Base-by-base conservation (phyloP, 2,888 invertebrate genomes). In the Pterobdella sp. region DNA sequence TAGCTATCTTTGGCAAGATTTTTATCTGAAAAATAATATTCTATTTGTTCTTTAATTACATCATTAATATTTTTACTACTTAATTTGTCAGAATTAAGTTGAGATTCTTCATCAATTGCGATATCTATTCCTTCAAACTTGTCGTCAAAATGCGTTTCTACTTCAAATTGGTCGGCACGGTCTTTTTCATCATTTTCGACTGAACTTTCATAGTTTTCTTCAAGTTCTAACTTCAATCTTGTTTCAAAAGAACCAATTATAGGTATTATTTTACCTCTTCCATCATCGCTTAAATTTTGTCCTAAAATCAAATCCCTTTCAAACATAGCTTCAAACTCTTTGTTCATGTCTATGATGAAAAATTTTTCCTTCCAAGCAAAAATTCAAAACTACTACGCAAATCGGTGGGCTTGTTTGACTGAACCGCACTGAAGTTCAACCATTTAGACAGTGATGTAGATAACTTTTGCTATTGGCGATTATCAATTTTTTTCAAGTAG, bases 1-100 rank as follows among this genome's bases (percentile, higher is more conserved):
- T 96, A 96, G 22, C 94, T 93, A 82, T 96, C 95, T 83, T 94
- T 94, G 1, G 93, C 89, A 78, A 96, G 92, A 83, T 93, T 94
- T 70, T 91, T 92, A 81, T 96, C 93, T 75, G 93, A 93, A 85
- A 96, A 95, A 84, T 95, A 95, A 82, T 91, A 93, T 85, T 96
- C 95, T 34, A 95, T 94, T 75, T 82, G 82, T 66, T 79, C 79
- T 7, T 81, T 79, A 68, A 83, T 82, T 67, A 79, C 79, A 29
- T 80, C 80, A 52, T 77, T 76, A 26, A 80, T 76, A 74, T 82
- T 82, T 66, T 82, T 81, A 42, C 22, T 42, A 14, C 10, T 42
- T 14, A 42, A 42, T 22, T 7, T 56, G 7, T 4, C 4, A 56
- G 60, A 56, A 56, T 7, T 56, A 7, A 18, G 10, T 42, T 42